Evolutionary conservation across 2,888 invertebrate genomes (phyloP), one percentile per base, ranked within the genome.

Genomic region (Anorthoa munda): DNA sequence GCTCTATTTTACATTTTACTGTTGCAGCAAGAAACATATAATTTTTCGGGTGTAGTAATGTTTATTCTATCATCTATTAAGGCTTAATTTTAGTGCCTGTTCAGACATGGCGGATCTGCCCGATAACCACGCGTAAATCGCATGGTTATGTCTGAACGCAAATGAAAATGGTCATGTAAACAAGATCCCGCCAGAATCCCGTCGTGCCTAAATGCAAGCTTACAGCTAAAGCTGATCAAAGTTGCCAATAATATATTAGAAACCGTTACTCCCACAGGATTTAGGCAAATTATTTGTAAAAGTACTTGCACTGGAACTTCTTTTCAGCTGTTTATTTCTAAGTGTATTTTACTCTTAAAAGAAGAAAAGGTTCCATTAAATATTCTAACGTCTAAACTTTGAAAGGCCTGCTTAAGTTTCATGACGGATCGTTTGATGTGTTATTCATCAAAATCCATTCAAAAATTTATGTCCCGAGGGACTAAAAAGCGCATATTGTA

Each of bases 401-500:
- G 48, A 58, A 66, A 64, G 51, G 21, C 50, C 21, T 56, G 26
- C 26, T 55, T 45, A 65, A 56, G 60, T 72, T 56, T 55, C 61
- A 63, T 48, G 64, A 81, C 60, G 65, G 31, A 31, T 72, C 59
- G 67, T 73, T 75, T 72, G 53, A 76, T 63, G 18, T 59, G 50
- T 59, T 66, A 71, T 77, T 70, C 61, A 78, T 77, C 70, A 84
- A 64, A 75, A 66, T 64, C 13, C 46, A n/a, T 63, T 71, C 55
- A 66, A 82, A 48, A 21, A 23, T 68, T 68, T 60, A 73, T 73
- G 70, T 65, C 85, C 55, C 13, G 2, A 60, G 48, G 66, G 75
- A 84, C 48, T 81, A 80, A 71, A 71, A 82, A 82, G 77, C 66
- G 84, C 69, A 75, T 69, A 81, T 66, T 81, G 63, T 83, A 77